Evolutionary conservation across 2,797 vertebrate species (phyloP).

Genomic region (Galago senegalensis): DNA sequence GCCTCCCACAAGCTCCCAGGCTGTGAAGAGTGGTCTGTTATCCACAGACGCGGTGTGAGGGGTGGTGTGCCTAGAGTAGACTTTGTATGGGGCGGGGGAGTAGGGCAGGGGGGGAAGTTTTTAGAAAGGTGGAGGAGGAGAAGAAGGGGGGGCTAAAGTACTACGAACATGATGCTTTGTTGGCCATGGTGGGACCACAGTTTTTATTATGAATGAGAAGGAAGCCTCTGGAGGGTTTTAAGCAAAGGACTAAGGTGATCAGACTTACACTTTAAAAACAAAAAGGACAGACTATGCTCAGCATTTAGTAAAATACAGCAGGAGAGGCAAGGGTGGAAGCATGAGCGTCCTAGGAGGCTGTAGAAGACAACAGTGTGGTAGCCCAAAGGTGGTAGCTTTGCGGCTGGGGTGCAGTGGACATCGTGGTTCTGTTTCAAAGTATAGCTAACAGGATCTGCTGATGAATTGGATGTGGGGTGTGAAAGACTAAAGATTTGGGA

Average conservation of each 20-base stretch:
- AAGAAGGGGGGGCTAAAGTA: rapidly evolving
- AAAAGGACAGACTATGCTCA: too few species aligned
- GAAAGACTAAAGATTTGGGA: not conserved
- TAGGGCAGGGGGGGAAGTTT: not conserved
- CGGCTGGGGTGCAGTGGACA: not conserved
- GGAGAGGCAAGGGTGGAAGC: not conserved
- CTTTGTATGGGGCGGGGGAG: not conserved
- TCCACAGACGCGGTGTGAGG: too few species aligned
- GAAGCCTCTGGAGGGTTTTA: not conserved
- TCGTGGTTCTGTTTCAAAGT: not conserved
- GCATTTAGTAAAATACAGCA: not conserved
- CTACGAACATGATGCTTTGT: not conserved
- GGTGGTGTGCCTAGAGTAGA: not conserved
- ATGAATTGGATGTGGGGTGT: not conserved
- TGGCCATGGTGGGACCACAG: not conserved
- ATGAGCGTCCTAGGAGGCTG: not conserved
- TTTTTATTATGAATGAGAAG: not conserved
- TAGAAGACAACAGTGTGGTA: not conserved
- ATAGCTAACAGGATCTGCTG: not conserved
- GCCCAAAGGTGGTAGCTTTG: not conserved
- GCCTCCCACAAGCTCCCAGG: too few species aligned
- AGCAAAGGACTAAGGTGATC: not conserved
- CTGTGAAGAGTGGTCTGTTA: not conserved
- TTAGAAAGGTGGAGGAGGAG: too few species aligned
- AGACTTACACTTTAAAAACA: not conserved